Evolutionary conservation across 2,797 vertebrate species (phyloP), one percentile per base, ranked within the genome.

Genomic region (Notolabrus celidotus): DNA sequence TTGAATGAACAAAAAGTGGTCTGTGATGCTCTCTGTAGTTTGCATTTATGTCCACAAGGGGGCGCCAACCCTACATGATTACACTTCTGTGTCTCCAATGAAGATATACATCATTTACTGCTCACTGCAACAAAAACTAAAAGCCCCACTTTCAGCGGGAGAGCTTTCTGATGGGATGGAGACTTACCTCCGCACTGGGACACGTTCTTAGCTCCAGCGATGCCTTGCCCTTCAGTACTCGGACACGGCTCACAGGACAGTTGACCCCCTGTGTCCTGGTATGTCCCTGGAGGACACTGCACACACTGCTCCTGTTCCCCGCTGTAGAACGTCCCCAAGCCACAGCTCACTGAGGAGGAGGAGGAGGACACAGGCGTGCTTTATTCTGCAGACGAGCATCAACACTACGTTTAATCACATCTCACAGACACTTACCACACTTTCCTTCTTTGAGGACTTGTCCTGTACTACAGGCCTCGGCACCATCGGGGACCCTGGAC

Each of bases 171-270:
- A 22, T 20, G 20, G 1, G 19, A 12, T 22, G 16, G 19, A 38
- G 46, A 49, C 7, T 52, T 60, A 91, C 97, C 97, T 96, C 97
- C 97, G 74, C 98, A 99, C 60, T 98, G 94, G 0, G 97, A 97
- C 29, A 99, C 91, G 0, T 98, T 99, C 76, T 89, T 95, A 78
- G 97, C 97, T 0, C 97, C 98, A 0, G 90, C 69, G 0, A 94
- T 81, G 50, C 96, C 95, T 50, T 95, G 95, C 55, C 94, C 94
- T 20, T 98, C 96, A 0, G 93, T 94, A 78, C 95, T 95, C 58
- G 98, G 98, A 85, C 97, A 99, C 0, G 96, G 97, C 19, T 97
- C 95, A 71, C 98, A 99, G 85, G 95, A 94, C 53, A 99, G 94
- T 66, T 99, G 98, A 4, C 97, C 96, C 53, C 93, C 93, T 0